A percentile compares a stretch with the other conserved stretches of the same genome.
phyloP scores from a whole-genome alignment of 2,888 invertebrate species.

The Plebejus anna region DNA sequence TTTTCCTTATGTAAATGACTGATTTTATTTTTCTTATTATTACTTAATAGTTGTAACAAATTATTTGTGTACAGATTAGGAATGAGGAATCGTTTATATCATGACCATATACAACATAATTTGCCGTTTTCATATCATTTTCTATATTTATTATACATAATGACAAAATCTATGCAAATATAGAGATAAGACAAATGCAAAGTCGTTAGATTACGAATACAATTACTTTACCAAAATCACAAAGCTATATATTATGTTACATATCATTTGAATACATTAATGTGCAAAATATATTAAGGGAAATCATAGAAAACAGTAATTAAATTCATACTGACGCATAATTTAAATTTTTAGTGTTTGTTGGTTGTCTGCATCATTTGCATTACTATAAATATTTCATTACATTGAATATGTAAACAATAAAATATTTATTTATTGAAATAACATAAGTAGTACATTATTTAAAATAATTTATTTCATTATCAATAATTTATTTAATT shows the following conservation, averaged over 20 bases:
- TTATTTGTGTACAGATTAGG: too few relatives aligned
- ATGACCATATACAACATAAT: neutral
- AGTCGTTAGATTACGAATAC: slow-evolving; percentile 2
- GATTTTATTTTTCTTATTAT: neutral
- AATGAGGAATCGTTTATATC: neutral
- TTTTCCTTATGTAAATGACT: neutral
- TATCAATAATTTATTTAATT: too few relatives aligned
- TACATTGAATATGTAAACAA: neutral
- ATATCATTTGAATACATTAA: neutral
- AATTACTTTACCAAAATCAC: neutral
- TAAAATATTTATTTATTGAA: neutral
- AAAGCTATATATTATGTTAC: too few relatives aligned
- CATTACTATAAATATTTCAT: neutral
- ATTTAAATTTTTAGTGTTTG: neutral
- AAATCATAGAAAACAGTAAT: neutral
- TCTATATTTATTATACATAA: neutral
- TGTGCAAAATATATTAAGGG: neutral
- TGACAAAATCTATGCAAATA: neutral
- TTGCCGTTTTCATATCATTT: neutral
- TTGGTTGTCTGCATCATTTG: neutral
- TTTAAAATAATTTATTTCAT: too few relatives aligned
- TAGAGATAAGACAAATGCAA: neutral
- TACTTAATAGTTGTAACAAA: too few relatives aligned
- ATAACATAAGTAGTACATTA: neutral
- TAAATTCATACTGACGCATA: neutral